Conservation (phyloP, 1,140 invertebrate species). For the Pissodes strobi region DNA sequence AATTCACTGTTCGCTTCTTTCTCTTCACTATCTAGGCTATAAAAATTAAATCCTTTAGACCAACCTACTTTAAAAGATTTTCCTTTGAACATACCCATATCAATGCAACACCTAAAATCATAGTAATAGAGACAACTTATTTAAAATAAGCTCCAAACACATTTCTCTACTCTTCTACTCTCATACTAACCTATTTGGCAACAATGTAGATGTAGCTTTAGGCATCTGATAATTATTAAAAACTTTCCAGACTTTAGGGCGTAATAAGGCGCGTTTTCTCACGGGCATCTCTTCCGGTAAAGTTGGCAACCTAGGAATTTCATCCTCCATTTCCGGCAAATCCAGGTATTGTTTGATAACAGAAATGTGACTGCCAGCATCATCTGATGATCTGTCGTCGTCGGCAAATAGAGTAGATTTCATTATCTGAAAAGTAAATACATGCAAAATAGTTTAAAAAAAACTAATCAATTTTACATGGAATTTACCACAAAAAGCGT, state of each 20-base stretch:
- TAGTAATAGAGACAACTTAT: neutral
- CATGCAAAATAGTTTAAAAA: too few relatives aligned
- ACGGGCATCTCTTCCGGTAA: conserved; percentile 17
- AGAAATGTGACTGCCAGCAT: conserved; percentile 31
- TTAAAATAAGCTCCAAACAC: neutral
- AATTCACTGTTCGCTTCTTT: conserved; percentile 17
- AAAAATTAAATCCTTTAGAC: conserved; percentile 68
- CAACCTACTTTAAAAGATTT: conserved; percentile 76
- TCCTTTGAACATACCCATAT: conserved; percentile 68
- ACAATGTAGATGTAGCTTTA: neutral
- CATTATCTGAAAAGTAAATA: conserved; percentile 34
- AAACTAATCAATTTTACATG: too few relatives aligned
- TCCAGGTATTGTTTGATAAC: conserved; percentile 38
- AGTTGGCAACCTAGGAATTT: conserved; percentile 28
- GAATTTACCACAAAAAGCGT: too few relatives aligned
- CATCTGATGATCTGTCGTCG: conserved; percentile 39
- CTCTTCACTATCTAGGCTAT: conserved; percentile 8
- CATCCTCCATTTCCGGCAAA: conserved; percentile 32
- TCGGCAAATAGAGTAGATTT: conserved; percentile 39
- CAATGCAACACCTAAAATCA: conserved; percentile 65
- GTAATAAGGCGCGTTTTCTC: conserved; percentile 24
- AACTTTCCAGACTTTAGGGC: conserved; percentile 39
- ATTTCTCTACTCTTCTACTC: neutral
- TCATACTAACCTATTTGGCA: conserved; percentile 20
- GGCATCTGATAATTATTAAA: conserved; percentile 29